Evolutionary conservation across 2,888 invertebrate species (phyloP).

Genomic region (Eupelmus urozonus): DNA sequence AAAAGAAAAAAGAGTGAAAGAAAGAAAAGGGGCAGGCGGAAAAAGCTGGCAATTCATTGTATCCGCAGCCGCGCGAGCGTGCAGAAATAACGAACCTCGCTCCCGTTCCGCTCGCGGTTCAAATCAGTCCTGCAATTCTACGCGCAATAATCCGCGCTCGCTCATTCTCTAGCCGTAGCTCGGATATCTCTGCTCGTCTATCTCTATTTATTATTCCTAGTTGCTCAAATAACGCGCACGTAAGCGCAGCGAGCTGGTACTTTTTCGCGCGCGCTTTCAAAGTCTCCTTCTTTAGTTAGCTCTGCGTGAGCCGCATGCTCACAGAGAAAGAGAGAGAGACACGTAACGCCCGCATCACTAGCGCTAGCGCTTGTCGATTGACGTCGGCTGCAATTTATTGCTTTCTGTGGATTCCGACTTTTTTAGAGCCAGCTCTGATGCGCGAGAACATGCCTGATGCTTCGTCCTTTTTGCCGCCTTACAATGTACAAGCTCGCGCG

Average conservation of each 20-base stretch:
- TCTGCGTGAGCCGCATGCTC: too few species aligned
- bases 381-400: conserved; percentile 56
- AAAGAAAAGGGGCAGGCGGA: neutral
- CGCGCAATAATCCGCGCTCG: conserved; percentile 70
- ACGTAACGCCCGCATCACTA: neutral
- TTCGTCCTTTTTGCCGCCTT: too few species aligned
- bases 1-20: neutral
- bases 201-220: conserved; percentile 74
- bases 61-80: neutral
- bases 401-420: too few species aligned
- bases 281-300: too few species aligned
- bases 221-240: conserved; percentile 59
- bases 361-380: conserved; percentile 34
- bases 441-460: too few species aligned
- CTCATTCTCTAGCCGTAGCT: conserved; percentile 16
- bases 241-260: conserved; percentile 29
- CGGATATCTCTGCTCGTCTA: conserved; percentile 66
- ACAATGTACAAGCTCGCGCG: too few species aligned
- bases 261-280: conserved; percentile 44
- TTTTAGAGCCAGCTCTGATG: too few species aligned
- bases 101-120: neutral
- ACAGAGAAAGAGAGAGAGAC: neutral
- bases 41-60: conserved; percentile 8
- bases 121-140: conserved; percentile 73
- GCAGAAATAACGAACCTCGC: conserved; percentile 49